These are phyloP conservation scores for Meta bourneti DNA, from an alignment of 2,888 invertebrate genomes.

Conservation along the genomic window DNA sequence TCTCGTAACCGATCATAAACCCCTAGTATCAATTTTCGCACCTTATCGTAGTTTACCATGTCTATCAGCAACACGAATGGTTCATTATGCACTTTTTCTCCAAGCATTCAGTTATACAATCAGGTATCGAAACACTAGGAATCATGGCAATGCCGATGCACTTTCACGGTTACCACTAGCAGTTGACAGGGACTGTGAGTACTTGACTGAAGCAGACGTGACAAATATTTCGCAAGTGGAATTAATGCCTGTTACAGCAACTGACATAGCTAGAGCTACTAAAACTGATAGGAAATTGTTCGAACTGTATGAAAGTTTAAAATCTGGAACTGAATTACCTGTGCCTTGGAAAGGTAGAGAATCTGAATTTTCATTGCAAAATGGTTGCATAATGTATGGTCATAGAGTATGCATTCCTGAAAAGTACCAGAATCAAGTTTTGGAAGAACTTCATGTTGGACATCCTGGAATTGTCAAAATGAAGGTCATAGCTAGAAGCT, in stretches of 20 bases:
- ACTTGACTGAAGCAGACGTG: constrained; percentile 49
- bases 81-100: constrained; percentile 33
- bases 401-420: constrained; percentile 64
- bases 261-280: constrained; percentile 63
- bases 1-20: too few relatives aligned
- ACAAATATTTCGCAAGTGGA: constrained; percentile 55
- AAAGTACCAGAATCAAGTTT: constrained; percentile 48
- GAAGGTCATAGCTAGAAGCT: constrained; percentile 34
- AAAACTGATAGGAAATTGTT: constrained; percentile 64
- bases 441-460: constrained; percentile 58
- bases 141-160: constrained; percentile 52
- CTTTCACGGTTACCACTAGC: constrained; percentile 46
- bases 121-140: constrained; percentile 48
- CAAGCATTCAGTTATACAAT: constrained; percentile 61
- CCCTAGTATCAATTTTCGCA: constrained; percentile 54
- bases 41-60: constrained; percentile 29
- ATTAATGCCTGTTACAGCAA: constrained; percentile 58
- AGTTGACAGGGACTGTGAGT: constrained; percentile 34
- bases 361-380: constrained; percentile 66
- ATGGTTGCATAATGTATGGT: constrained; percentile 64
- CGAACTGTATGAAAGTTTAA: constrained; percentile 64
- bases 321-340: constrained; percentile 64
- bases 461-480: constrained; percentile 35
- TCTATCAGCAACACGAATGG: constrained; percentile 29
- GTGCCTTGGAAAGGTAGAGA: constrained; percentile 65